Evolutionary conservation across 2,797 vertebrate species (phyloP).

Genomic region (Amphiprion clarkii): DNA sequence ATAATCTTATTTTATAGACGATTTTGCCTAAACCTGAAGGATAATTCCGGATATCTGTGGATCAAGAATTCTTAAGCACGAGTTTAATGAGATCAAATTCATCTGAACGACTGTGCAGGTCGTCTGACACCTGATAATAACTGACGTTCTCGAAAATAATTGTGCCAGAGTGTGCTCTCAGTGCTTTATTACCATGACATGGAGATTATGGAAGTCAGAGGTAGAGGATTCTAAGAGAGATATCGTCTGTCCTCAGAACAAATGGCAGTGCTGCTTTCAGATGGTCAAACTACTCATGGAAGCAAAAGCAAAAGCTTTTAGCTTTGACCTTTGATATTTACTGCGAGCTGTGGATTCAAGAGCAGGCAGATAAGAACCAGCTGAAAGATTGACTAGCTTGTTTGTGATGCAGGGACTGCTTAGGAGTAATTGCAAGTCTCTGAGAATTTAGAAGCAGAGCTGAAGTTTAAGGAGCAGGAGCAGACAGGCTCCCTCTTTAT

Average conservation of each 20-base stretch:
- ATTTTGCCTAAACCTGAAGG: conserved; percentile 32
- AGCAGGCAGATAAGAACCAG: conserved; percentile 53
- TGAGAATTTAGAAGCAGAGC: conserved; percentile 57
- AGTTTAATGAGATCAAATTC: conserved; percentile 39
- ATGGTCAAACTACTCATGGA: conserved; percentile 44
- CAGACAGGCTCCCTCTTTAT: conserved; percentile 42
- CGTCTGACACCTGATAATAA: conserved; percentile 35
- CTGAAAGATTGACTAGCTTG: conserved; percentile 48
- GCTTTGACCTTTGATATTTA: conserved; percentile 72
- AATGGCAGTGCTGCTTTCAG: conserved; percentile 44
- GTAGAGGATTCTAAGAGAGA: conserved; percentile 29
- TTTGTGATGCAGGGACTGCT: conserved; percentile 54
- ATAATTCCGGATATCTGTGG: conserved; percentile 36
- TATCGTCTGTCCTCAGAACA: conserved; percentile 36
- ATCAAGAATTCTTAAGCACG: conserved; percentile 22
- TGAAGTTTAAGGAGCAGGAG: conserved; percentile 49
- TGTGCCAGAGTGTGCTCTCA: conserved; percentile 1
- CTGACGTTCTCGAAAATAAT: conserved; percentile 24
- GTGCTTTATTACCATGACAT: conserved; percentile 1
- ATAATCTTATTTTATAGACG: conserved; percentile 32
- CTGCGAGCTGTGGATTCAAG: conserved; percentile 41
- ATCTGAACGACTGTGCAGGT: conserved; percentile 14
- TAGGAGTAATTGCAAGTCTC: conserved; percentile 43
- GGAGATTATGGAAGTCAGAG: conserved; percentile 38
- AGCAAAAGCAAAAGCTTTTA: conserved; percentile 68